These are phyloP conservation scores for Eospalax fontanierii DNA, from an alignment of 2,797 vertebrate species.

Conservation along the genomic window DNA sequence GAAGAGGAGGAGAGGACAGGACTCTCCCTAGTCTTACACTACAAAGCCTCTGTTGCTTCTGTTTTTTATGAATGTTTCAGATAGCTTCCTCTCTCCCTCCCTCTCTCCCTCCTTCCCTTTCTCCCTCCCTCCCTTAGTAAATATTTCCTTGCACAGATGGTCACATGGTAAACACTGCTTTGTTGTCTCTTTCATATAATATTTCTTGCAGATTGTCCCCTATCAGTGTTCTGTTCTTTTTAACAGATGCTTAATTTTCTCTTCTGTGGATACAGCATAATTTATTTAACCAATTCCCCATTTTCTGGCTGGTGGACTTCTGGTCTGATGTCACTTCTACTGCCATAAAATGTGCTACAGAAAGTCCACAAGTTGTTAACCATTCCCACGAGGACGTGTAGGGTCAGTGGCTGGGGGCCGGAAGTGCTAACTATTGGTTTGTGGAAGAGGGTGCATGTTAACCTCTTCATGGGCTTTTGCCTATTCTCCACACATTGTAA, in stretches of 20 bases:
- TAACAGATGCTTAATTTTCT: slow-evolving; percentile 1
- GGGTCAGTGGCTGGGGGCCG: neutral
- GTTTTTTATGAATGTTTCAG: neutral
- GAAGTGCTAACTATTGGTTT: neutral
- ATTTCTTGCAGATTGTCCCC: neutral
- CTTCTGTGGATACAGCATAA: neutral
- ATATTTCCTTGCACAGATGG: neutral
- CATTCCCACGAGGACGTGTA: neutral
- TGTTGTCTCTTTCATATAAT: neutral
- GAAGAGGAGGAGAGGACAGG: neutral
- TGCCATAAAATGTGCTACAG: accelerated
- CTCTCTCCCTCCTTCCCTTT: too few relatives aligned
- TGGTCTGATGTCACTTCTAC: neutral
- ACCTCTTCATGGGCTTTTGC: neutral
- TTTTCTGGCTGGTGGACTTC: neutral
- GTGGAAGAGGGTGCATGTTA: neutral
- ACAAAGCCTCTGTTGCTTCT: neutral
- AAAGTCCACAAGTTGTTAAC: neutral
- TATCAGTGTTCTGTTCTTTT: neutral
- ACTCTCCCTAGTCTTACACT: accelerated
- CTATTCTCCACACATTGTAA: neutral
- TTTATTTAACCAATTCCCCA: neutral
- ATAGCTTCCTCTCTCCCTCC: too few relatives aligned
- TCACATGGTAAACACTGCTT: neutral
- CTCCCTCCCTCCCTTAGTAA: neutral